A percentile compares a stretch with the other conserved stretches of the same genome.
Conservation (phyloP, 1,140 invertebrate species). For the Euschistus heros region DNA sequence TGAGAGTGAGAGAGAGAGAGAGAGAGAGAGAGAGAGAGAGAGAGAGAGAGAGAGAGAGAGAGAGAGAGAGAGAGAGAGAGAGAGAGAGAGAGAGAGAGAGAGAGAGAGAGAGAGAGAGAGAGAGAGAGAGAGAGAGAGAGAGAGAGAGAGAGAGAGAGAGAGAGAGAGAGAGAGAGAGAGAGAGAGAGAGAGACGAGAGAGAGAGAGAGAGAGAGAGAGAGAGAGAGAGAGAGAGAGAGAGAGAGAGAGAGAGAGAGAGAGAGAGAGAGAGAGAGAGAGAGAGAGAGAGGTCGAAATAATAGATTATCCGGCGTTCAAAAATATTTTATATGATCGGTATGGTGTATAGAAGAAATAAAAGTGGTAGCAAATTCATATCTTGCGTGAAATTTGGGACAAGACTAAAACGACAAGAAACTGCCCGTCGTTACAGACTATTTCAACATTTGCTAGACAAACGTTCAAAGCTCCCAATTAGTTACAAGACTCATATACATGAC, state of each 20-base stretch:
- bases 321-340: too few relatives aligned
- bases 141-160: conserved; percentile 6
- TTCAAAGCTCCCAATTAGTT: too few relatives aligned
- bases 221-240: conserved; percentile 19
- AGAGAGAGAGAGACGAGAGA: conserved; percentile 9
- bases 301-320: too few relatives aligned
- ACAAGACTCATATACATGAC: too few relatives aligned
- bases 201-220: conserved; percentile 6
- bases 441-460: too few relatives aligned
- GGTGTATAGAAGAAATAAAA: too few relatives aligned
- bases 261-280: conserved; percentile 17
- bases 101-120: conserved; percentile 7
- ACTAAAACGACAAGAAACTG: too few relatives aligned
- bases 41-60: not conserved
- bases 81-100: not conserved
- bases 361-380: too few relatives aligned
- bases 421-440: too few relatives aligned
- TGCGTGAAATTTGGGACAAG: too few relatives aligned
- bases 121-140: conserved; percentile 1
- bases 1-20: not conserved
- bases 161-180: conserved; percentile 8
- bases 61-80: conserved; percentile 7
- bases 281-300: conserved; percentile 6
- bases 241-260: conserved; percentile 22
- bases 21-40: conserved; percentile 2